These are phyloP conservation scores for Magallana ariakensis DNA, from an alignment of 1,140 invertebrate genomes.

Conservation along the genomic window DNA sequence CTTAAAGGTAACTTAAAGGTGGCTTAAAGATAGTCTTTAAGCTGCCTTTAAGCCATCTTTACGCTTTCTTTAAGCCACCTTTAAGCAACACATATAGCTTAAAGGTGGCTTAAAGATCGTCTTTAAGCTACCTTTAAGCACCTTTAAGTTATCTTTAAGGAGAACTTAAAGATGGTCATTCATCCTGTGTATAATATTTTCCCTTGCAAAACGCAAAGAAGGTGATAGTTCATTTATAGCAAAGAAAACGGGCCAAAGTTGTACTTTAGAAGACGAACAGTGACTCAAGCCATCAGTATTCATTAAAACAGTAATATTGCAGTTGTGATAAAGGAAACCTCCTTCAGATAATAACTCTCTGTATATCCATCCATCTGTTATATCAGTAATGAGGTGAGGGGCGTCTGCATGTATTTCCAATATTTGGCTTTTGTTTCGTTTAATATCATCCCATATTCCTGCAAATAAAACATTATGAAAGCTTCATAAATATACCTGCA, in stretches of 20 bases:
- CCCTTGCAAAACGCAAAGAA: conserved; percentile 39
- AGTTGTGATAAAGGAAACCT: neutral
- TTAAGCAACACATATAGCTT: too few relatives aligned
- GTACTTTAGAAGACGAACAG: conserved; percentile 39
- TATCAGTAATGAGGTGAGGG: conserved; percentile 26
- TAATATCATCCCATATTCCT: conserved; percentile 5
- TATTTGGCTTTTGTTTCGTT: neutral
- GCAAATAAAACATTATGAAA: neutral
- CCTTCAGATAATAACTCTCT: conserved; percentile 34
- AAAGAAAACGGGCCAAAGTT: conserved; percentile 52
- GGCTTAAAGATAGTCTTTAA: too few relatives aligned
- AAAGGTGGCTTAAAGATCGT: too few relatives aligned
- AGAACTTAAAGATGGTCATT: too few relatives aligned
- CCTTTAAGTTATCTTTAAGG: too few relatives aligned
- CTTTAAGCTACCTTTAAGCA: too few relatives aligned
- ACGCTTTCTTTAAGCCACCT: too few relatives aligned
- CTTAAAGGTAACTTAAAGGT: too few relatives aligned
- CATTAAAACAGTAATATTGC: conserved; percentile 30
- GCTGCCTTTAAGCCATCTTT: too few relatives aligned
- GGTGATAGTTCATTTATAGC: conserved; percentile 51
- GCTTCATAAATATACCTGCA: too few relatives aligned
- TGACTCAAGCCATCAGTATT: conserved; percentile 38
- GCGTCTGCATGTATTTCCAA: neutral
- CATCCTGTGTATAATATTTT: too few relatives aligned
- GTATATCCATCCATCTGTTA: conserved; percentile 44